Conservation (phyloP, 1,140 invertebrate genomes). For the Zaprionus vittiger region DNA sequence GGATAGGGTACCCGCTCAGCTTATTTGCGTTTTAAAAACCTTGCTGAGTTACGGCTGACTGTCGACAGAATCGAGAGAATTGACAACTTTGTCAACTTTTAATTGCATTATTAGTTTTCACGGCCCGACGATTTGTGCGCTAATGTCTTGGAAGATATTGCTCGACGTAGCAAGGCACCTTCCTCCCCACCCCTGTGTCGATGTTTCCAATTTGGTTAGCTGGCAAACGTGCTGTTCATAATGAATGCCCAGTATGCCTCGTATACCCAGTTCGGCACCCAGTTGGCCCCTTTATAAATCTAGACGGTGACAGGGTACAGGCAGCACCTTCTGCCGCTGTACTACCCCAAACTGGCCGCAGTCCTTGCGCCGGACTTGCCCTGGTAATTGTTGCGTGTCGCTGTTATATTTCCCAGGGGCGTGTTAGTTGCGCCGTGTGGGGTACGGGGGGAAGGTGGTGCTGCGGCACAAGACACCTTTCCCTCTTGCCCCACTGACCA, state of each 20-base stretch:
- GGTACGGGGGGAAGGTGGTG: neutral
- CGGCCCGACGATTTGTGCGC: slow-evolving; percentile 54
- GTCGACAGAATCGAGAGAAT: slow-evolving; percentile 33
- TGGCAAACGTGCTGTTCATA: slow-evolving; percentile 19
- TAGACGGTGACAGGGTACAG: slow-evolving; percentile 3
- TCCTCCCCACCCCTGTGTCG: neutral
- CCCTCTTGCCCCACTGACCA: slow-evolving; percentile 15
- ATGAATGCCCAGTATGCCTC: slow-evolving; percentile 5
- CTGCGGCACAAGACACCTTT: slow-evolving; percentile 26
- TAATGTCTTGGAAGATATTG: slow-evolving; percentile 2
- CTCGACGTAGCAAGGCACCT: neutral
- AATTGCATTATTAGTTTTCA: slow-evolving; percentile 80
- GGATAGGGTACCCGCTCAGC: slow-evolving; percentile 6
- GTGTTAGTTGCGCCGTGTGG: slow-evolving; percentile 52
- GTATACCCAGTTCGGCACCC: slow-evolving; percentile 20
- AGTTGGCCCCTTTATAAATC: slow-evolving; percentile 17
- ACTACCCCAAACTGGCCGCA: neutral
- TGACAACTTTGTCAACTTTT: slow-evolving; percentile 75
- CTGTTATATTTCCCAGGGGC: slow-evolving; percentile 77
- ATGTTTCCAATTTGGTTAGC: slow-evolving; percentile 42
- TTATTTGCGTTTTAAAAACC: slow-evolving; percentile 76
- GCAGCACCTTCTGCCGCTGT: neutral
- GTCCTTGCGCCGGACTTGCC: slow-evolving; percentile 15
- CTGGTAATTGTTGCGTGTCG: slow-evolving; percentile 73
- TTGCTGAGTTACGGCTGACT: slow-evolving; percentile 60